Conservation (phyloP, 2,113 vertebrate genomes). For the Pterophyllum scalare region DNA sequence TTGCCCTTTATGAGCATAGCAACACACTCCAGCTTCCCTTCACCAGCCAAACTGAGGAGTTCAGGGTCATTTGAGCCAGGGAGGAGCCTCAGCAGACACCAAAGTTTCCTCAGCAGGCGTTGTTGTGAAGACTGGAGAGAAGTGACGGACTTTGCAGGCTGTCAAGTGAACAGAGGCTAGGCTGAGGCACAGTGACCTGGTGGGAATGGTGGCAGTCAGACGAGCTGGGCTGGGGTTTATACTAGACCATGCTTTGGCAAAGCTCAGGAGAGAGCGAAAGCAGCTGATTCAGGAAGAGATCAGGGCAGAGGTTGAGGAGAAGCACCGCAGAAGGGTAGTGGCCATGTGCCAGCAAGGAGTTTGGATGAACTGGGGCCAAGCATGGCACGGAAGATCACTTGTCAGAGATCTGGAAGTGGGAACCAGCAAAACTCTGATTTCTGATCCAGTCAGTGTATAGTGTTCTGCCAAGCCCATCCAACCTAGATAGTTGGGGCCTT, state of each 20-base stretch:
- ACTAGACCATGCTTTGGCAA: too few species aligned
- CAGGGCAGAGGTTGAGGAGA: too few species aligned
- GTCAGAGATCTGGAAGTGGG: neutral
- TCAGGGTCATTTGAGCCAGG: neutral
- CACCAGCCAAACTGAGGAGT: neutral
- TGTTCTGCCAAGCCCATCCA: neutral
- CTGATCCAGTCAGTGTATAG: neutral
- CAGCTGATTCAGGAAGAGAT: too few species aligned
- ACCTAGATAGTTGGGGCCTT: neutral
- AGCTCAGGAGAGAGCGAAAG: too few species aligned
- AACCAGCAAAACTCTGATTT: neutral
- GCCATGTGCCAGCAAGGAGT: too few species aligned
- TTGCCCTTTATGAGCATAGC: neutral
- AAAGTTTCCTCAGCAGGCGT: neutral
- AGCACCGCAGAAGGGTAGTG: too few species aligned
- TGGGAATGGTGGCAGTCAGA: neutral
- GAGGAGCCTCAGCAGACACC: neutral
- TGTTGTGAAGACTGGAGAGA: neutral
- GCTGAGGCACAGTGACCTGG: neutral
- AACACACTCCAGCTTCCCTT: neutral
- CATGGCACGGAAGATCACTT: neutral
- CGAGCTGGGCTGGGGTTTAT: neutral
- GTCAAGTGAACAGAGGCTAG: neutral
- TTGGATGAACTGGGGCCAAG: neutral
- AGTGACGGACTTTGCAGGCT: neutral